These are phyloP conservation scores for Catharus bicknelli DNA, from an alignment of 2,113 vertebrate genomes.

Conservation along the genomic window DNA sequence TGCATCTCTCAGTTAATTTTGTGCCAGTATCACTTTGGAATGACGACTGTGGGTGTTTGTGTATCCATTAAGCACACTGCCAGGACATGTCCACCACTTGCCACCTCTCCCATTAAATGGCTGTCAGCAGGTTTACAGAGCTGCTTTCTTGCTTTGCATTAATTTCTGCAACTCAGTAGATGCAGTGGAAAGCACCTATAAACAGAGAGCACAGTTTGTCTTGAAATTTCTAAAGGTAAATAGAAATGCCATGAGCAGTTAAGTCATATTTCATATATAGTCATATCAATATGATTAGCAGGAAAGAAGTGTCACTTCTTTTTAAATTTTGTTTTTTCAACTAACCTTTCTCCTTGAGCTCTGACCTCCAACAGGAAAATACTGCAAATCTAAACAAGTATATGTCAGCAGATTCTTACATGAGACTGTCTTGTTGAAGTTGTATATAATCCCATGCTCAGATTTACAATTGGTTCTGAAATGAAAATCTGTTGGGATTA, in stretches of 20 bases:
- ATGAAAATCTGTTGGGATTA: slow-evolving; percentile 71
- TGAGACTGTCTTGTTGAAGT: slow-evolving; percentile 46
- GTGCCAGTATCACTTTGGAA: slow-evolving; percentile 72
- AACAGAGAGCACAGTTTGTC: background rate
- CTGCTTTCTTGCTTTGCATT: slow-evolving; percentile 61
- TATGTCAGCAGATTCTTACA: slow-evolving; percentile 10
- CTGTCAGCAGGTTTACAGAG: slow-evolving; percentile 69
- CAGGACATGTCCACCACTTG: slow-evolving; percentile 69
- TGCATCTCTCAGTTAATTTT: slow-evolving; percentile 76
- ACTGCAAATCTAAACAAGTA: slow-evolving; percentile 34
- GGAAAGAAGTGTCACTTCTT: slow-evolving; percentile 36
- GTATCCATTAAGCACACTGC: slow-evolving; percentile 72
- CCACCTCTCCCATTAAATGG: slow-evolving; percentile 65
- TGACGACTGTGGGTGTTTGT: slow-evolving; percentile 70
- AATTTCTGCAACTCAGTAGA: slow-evolving; percentile 51
- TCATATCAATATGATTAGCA: slow-evolving; percentile 29
- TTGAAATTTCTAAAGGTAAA: slow-evolving; percentile 45
- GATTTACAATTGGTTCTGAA: slow-evolving; percentile 70
- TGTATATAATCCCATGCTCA: slow-evolving; percentile 65
- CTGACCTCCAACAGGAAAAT: background rate
- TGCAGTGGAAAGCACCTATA: slow-evolving; percentile 12
- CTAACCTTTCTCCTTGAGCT: slow-evolving; percentile 48
- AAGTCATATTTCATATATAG: slow-evolving; percentile 22
- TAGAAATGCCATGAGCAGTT: slow-evolving; percentile 45
- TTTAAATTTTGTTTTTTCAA: slow-evolving; percentile 37